phyloP scores from a whole-genome alignment of 2,113 vertebrate genomes.

The Equus przewalskii region DNA sequence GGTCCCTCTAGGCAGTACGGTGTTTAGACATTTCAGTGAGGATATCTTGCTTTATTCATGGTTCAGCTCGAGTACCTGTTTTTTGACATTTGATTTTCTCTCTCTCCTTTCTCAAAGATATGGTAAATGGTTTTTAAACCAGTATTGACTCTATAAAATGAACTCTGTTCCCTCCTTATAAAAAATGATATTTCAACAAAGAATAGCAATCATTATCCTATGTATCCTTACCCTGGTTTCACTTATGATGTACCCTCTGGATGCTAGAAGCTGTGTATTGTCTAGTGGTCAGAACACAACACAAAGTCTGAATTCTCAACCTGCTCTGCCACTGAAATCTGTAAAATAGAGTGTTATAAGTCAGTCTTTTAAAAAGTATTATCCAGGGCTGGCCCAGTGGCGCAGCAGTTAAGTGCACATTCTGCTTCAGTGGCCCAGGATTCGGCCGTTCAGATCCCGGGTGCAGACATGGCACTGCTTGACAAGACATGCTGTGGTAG shows the following conservation, averaged over 20 bases:
- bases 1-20: neutral
- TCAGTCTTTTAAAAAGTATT: neutral
- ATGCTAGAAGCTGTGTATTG: neutral
- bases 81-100: constrained; percentile 30
- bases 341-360: neutral
- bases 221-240: neutral
- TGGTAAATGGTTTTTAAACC: neutral
- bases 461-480: no score
- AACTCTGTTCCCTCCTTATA: constrained; percentile 14
- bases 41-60: neutral
- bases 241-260: neutral
- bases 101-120: constrained; percentile 26
- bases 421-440: no score
- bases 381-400: neutral
- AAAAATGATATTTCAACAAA: constrained; percentile 38
- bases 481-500: no score
- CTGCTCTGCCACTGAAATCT: constrained; percentile 6
- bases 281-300: neutral
- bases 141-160: neutral
- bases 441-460: no score
- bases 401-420: no score
- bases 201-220: neutral
- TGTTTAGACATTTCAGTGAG: neutral
- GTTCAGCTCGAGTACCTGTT: neutral
- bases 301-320: neutral